A percentile compares a stretch with the other conserved stretches of the same genome.
phyloP scores from a whole-genome alignment of 2,797 vertebrate species.

The Sebastes variabilis region DNA sequence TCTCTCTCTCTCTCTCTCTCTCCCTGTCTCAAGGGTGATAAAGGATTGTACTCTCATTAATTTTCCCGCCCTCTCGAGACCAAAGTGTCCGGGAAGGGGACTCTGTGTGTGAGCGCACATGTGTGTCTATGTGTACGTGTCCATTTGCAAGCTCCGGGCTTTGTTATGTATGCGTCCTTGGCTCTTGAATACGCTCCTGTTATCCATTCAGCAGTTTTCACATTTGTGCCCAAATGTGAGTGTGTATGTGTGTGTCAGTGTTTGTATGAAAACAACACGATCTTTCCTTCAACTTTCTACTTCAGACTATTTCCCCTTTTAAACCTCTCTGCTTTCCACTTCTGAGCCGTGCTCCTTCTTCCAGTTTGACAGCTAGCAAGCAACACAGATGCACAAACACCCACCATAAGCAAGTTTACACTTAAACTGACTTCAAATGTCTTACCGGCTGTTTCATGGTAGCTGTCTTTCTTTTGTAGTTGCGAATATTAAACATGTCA shows the following conservation, averaged over 20 bases:
- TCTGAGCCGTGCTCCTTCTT: constrained; percentile 32
- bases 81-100: constrained; percentile 75
- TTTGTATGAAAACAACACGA: constrained; percentile 29
- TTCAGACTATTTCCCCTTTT: constrained; percentile 40
- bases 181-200: constrained; percentile 65
- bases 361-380: constrained; percentile 54
- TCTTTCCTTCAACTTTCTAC: constrained; percentile 51
- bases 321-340: constrained; percentile 31
- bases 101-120: constrained; percentile 20
- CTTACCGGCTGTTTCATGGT: constrained; percentile 20
- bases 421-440: constrained; percentile 44
- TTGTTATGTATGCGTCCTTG: constrained; percentile 76
- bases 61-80: constrained; percentile 77
- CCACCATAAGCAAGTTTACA: constrained; percentile 32
- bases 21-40: constrained; percentile 80
- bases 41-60: constrained; percentile 84
- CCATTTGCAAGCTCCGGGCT: constrained; percentile 54
- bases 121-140: constrained; percentile 31
- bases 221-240: constrained; percentile 24
- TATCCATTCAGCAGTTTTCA: constrained; percentile 67
- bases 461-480: constrained; percentile 39
- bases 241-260: constrained; percentile 7
- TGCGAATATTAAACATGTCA: constrained; percentile 49
- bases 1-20: constrained; percentile 27
- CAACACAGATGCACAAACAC: constrained; percentile 41